phyloP scores from a whole-genome alignment of 2,797 vertebrate genomes.

The Gallirallus australis region DNA sequence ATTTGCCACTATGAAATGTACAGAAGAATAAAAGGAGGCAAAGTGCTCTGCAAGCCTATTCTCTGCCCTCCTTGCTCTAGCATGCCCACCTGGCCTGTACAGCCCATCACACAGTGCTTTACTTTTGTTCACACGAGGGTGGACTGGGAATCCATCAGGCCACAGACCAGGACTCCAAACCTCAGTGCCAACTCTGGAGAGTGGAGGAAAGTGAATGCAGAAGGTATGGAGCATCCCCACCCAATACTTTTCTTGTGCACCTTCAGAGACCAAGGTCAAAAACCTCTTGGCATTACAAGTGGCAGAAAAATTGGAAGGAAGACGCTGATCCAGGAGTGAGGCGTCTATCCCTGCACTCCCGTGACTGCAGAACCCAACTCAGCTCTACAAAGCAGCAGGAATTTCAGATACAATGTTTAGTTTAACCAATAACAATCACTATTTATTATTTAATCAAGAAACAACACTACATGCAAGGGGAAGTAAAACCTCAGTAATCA shows the following conservation, averaged over 20 bases:
- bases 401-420: background rate
- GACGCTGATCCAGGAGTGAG: background rate
- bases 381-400: background rate
- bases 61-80: background rate
- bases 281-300: background rate
- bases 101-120: background rate
- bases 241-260: background rate
- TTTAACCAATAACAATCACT: background rate
- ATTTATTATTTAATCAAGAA: background rate
- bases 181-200: background rate
- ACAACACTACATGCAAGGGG: background rate
- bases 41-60: background rate
- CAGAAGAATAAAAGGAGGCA: background rate
- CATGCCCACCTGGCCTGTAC: background rate
- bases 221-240: background rate
- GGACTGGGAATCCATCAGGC: background rate
- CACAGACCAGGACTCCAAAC: background rate
- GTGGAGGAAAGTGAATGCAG: background rate
- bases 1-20: background rate
- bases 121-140: accelerated
- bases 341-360: background rate
- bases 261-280: background rate
- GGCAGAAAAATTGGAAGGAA: background rate
- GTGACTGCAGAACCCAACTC: background rate
- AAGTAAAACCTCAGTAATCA: background rate